These are phyloP conservation scores for Tetragnatha montana DNA, from an alignment of 2,888 invertebrate genomes.

Conservation along the genomic window DNA sequence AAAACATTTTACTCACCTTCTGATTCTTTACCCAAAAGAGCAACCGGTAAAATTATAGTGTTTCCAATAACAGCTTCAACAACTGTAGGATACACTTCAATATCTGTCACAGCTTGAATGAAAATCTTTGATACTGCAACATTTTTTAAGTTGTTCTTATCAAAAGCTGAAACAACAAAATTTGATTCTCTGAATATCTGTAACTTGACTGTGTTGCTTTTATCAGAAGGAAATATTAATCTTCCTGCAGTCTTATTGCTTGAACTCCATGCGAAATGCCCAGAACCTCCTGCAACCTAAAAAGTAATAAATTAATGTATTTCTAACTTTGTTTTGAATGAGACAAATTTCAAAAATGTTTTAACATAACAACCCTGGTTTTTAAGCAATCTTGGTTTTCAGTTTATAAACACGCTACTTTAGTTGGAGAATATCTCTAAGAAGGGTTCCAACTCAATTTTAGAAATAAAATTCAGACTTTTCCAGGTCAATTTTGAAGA, in stretches of 20 bases:
- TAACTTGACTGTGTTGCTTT: slow-evolving; percentile 10
- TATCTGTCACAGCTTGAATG: slow-evolving; percentile 81
- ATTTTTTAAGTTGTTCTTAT: slow-evolving; percentile 33
- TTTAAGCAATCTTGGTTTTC: no score
- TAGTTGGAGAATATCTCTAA: no score
- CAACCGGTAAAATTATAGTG: slow-evolving; percentile 79
- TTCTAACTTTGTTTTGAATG: no score
- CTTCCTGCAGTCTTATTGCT: slow-evolving; percentile 1
- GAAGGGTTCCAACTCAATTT: no score
- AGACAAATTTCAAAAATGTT: no score
- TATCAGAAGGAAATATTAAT: not conserved
- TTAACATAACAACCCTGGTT: no score
- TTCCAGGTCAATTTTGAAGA: no score
- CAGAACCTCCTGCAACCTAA: slow-evolving; percentile 60
- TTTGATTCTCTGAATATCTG: slow-evolving; percentile 30
- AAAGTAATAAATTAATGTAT: not conserved
- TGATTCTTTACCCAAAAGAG: slow-evolving; percentile 76
- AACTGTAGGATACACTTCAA: slow-evolving; percentile 83
- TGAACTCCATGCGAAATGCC: slow-evolving; percentile 40
- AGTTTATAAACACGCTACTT: no score
- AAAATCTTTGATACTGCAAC: slow-evolving; percentile 73
- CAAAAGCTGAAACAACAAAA: slow-evolving; percentile 32
- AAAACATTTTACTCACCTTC: slow-evolving; percentile 36
- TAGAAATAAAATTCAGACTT: no score
- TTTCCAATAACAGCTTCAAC: slow-evolving; percentile 83